Percentiles rank a stretch among this genome's conserved stretches.
Conservation (phyloP, 2,888 invertebrate species). For the Automeris io region DNA sequence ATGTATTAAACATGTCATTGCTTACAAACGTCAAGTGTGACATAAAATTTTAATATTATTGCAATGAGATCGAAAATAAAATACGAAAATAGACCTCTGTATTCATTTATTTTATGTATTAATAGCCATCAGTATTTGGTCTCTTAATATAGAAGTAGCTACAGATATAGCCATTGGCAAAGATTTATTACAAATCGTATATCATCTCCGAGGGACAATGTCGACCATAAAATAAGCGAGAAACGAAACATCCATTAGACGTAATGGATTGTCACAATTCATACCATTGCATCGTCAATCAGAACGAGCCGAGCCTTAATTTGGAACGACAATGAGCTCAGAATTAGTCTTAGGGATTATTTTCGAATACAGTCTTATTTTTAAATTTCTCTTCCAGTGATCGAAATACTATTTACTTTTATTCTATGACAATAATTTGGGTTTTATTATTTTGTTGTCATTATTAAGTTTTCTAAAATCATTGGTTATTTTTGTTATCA, state of each 20-base stretch:
- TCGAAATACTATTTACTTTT: conserved; percentile 4
- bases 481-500: no score
- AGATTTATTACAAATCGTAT: conserved; percentile 12
- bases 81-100: no score
- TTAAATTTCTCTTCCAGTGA: conserved; percentile 12
- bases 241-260: conserved; percentile 35
- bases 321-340: conserved; percentile 33
- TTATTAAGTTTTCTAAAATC: no score
- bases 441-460: no score
- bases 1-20: no score
- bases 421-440: not conserved
- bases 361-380: conserved; percentile 20
- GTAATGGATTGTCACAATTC: conserved; percentile 44
- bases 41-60: no score
- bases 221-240: conserved; percentile 29
- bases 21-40: no score
- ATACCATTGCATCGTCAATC: conserved; percentile 38
- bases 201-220: conserved; percentile 13
- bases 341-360: conserved; percentile 29
- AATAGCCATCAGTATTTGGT: no score
- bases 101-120: no score
- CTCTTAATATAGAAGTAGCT: no score
- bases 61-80: no score
- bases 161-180: conserved; percentile 8
- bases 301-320: conserved; percentile 29